These are phyloP conservation scores for Onthophagus sagittarius DNA, from an alignment of 2,888 invertebrate genomes.

Conservation along the genomic window DNA sequence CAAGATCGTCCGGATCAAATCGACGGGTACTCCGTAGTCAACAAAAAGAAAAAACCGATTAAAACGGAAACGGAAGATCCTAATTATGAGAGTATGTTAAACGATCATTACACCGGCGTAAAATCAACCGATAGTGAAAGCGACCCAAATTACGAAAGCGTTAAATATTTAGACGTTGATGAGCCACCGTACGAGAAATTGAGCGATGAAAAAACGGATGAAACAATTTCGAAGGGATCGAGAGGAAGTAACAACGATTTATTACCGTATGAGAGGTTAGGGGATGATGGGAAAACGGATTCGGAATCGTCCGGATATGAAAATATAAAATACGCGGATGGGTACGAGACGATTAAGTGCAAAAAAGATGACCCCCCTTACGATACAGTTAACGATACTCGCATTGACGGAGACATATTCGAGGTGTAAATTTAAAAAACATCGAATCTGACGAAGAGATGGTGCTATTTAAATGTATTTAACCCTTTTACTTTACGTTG, in stretches of 20 bases:
- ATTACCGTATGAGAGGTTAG: slow-evolving; percentile 65
- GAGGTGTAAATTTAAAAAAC: slow-evolving; percentile 19
- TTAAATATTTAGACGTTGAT: slow-evolving; percentile 64
- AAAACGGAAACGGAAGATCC: slow-evolving; percentile 61
- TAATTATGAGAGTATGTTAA: slow-evolving; percentile 73
- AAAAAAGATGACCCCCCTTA: slow-evolving; percentile 57
- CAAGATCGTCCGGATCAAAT: slow-evolving; percentile 45
- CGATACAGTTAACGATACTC: slow-evolving; percentile 52
- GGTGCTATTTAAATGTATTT: slow-evolving; percentile 13
- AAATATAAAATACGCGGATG: slow-evolving; percentile 28
- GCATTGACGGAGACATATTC: slow-evolving; percentile 26
- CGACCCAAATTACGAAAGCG: slow-evolving; percentile 80
- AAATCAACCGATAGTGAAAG: slow-evolving; percentile 64
- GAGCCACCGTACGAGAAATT: slow-evolving; percentile 69
- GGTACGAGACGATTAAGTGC: slow-evolving; percentile 21
- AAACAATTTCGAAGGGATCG: slow-evolving; percentile 6
- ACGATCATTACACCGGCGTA: slow-evolving; percentile 54
- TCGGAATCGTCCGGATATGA: slow-evolving; percentile 37
- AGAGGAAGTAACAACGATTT: slow-evolving; percentile 44
- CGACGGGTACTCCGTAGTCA: slow-evolving; percentile 32
- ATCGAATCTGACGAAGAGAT: neutral
- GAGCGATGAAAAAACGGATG: slow-evolving; percentile 39
- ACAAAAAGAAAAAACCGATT: slow-evolving; percentile 34
- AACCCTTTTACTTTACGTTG: too few relatives aligned
- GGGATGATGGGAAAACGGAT: slow-evolving; percentile 38